Evolutionary conservation across 2,113 vertebrate species (phyloP).

Genomic region (Edolisoma coerulescens): DNA sequence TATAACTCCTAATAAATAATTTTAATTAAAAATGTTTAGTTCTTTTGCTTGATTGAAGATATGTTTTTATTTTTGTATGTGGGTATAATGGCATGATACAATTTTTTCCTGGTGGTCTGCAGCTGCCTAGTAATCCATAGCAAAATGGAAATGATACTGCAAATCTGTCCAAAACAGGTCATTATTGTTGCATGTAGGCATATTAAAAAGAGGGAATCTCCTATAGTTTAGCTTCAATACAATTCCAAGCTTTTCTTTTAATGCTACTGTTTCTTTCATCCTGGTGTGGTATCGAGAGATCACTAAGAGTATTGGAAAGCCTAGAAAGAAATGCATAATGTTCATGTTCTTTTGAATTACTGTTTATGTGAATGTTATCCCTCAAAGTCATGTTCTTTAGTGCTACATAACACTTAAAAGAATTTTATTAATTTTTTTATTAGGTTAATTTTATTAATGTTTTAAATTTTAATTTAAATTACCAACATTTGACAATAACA

Average conservation of each 20-base stretch:
- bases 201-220: neutral
- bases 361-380: neutral
- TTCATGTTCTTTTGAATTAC: neutral
- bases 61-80: neutral
- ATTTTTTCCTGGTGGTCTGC: neutral
- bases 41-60: neutral
- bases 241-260: neutral
- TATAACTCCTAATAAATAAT: neutral
- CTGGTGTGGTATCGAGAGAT: neutral
- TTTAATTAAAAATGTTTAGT: neutral
- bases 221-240: neutral
- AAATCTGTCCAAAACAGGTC: neutral
- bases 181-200: neutral
- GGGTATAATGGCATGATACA: neutral
- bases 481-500: neutral
- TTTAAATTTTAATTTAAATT: neutral
- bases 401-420: neutral
- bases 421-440: neutral
- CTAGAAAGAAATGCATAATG: neutral
- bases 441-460: neutral
- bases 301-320: neutral
- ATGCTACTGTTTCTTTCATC: neutral
- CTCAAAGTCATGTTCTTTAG: neutral
- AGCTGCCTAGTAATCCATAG: neutral
- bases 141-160: neutral